These are phyloP conservation scores for Sciurus vulgaris DNA, from an alignment of 2,797 vertebrate species.

Conservation along the genomic window DNA sequence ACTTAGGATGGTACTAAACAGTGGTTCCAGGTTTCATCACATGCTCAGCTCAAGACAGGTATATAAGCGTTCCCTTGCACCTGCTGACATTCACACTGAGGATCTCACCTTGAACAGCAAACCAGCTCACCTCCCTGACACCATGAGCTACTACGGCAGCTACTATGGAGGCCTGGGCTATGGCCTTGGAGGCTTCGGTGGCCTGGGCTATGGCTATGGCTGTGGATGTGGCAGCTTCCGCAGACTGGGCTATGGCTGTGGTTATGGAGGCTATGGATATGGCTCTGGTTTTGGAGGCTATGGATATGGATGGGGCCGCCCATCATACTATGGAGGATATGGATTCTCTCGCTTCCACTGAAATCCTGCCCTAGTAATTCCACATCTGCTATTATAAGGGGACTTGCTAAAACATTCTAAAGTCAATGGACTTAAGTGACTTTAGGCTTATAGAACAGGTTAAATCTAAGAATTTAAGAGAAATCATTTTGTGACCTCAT, in stretches of 20 bases:
- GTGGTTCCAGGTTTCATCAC: not conserved
- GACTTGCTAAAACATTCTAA: not conserved
- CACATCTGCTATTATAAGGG: not conserved
- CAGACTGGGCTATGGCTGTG: not conserved
- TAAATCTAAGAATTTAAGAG: not conserved
- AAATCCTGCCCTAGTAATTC: not conserved
- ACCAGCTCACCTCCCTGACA: not conserved
- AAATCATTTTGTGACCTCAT: not conserved
- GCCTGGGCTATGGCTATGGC: not conserved
- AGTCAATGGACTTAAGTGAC: no score
- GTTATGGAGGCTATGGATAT: not conserved
- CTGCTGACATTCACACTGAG: not conserved
- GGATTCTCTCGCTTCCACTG: not conserved
- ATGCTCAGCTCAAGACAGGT: not conserved
- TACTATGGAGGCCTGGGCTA: not conserved
- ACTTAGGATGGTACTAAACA: not conserved
- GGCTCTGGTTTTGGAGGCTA: not conserved
- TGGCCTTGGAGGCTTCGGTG: fast-evolving
- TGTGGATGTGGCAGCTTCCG: not conserved
- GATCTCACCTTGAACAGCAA: not conserved
- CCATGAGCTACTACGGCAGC: not conserved
- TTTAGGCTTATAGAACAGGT: not conserved
- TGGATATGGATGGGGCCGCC: fast-evolving
- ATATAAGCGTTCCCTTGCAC: not conserved
- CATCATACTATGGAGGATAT: not conserved